phyloP scores from a whole-genome alignment of 23 tunicate species.

The Phallusia fumigata region DNA sequence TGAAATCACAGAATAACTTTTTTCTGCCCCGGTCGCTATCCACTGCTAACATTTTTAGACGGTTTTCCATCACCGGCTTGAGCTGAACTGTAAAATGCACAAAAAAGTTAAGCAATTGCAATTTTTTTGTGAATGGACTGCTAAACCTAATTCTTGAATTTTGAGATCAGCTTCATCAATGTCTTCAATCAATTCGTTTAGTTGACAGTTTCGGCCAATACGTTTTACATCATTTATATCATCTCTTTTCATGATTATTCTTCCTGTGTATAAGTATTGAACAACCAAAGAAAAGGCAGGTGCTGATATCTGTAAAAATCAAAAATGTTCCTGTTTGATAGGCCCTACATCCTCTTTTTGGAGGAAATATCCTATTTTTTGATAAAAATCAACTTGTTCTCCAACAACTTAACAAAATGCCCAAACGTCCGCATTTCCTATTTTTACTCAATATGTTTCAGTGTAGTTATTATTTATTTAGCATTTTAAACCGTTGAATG shows the following conservation, averaged over 20 bases:
- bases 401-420: too few species aligned
- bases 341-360: too few species aligned
- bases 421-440: too few species aligned
- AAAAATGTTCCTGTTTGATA: too few species aligned
- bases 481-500: too few species aligned
- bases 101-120: too few species aligned
- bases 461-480: too few species aligned
- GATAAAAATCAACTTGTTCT: too few species aligned
- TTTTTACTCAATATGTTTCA: too few species aligned
- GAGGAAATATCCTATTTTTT: too few species aligned
- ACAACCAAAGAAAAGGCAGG: constrained; percentile 24
- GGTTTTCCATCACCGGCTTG: constrained; percentile 32
- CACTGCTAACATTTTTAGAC: constrained; percentile 37
- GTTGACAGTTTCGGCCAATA: constrained; percentile 32
- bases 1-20: constrained; percentile 21
- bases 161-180: neutral
- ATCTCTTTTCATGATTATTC: constrained; percentile 32
- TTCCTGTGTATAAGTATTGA: constrained; percentile 37
- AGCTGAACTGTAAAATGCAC: neutral
- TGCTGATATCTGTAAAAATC: constrained; percentile 1
- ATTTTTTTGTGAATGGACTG: too few species aligned
- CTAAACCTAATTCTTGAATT: too few species aligned
- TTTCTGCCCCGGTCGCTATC: constrained; percentile 25
- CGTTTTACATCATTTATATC: constrained; percentile 32
- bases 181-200: neutral